Base-by-base conservation (phyloP, 2,113 vertebrate genomes). In the Myxocyprinus asiaticus region DNA sequence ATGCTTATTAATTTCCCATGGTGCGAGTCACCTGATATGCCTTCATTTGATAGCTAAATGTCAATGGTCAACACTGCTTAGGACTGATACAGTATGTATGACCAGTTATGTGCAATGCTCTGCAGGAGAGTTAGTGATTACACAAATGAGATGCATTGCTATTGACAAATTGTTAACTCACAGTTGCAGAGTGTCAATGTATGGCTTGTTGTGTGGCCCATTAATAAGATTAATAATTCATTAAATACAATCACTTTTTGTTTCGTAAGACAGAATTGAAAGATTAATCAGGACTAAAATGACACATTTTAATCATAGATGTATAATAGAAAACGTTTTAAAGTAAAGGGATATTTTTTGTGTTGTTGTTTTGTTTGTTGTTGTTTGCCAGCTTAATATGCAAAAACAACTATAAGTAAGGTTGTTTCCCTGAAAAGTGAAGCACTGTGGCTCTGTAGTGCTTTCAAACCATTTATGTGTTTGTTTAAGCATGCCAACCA, bases 1-100 rank as follows among this genome's bases (percentile, higher is more conserved):
- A 86, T 82, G 78, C 73, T 77, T 81, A 86, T 86, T 84, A 84
- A 81, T 82, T 82, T 79, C 53, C 79, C 45, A 6, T 51, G 43
- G 51, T 65, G 84, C 82, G 56, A 44, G 51, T 75, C 61, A 64
- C 44, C 73, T 73, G 74, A 85, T 65, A 58, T 58, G 61, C 51
- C 44, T 69, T 67, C 8, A 17, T 71, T 33, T 33, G 22, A 1
- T 33, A 33, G 22, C 22, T 33, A 42, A 64, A 58, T 6, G 51
- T 64, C 70, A n/a, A 11, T 53, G 81, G 45, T 76, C 55, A 4
- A 33, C 11, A 64, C 17, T 64, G 22, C 22, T 33, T 33, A 33
- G 22, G 22, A 33, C 22, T 33, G 22, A 33, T 33, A 42, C 80
- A 63, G 50, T 82, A 67, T 82, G 55, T n/a, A 81, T 44, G 47